A percentile compares a stretch with the other conserved stretches of the same genome.
phyloP scores from a whole-genome alignment of 2,113 vertebrate species.

The Eolophus roseicapilla region DNA sequence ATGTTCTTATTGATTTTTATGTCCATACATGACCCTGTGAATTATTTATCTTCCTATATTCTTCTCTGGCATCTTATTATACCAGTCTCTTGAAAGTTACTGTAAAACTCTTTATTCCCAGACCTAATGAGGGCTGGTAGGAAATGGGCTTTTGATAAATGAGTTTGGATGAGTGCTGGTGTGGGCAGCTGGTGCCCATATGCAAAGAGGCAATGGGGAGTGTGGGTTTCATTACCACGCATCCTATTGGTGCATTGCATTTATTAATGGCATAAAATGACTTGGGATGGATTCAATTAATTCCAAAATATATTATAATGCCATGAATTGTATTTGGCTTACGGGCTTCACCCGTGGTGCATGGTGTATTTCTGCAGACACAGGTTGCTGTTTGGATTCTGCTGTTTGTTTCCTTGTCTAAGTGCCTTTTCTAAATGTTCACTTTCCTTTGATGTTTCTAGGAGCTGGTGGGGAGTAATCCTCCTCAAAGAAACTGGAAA shows the following conservation, averaged over 20 bases:
- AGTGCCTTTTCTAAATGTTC: slow-evolving; percentile 20
- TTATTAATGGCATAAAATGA: background rate
- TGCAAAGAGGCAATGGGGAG: background rate
- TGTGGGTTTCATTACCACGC: background rate
- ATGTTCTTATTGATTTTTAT: background rate
- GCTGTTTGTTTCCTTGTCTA: background rate
- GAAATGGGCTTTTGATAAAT: background rate
- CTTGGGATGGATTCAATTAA: background rate
- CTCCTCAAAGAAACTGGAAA: slow-evolving; percentile 99
- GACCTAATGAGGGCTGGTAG: background rate
- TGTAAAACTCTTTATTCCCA: background rate
- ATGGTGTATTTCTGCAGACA: background rate
- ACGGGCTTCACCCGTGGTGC: rapidly evolving
- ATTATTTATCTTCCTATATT: slow-evolving; percentile 41
- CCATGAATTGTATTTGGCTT: background rate
- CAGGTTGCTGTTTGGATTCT: background rate
- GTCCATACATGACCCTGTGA: background rate
- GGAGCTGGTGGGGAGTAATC: slow-evolving; percentile 98
- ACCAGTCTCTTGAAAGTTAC: background rate
- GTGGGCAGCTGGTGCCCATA: rapidly evolving
- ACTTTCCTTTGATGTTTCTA: slow-evolving; percentile 66
- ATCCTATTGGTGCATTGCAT: background rate
- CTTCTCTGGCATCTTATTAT: background rate
- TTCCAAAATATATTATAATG: background rate
- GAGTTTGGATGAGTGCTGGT: background rate